Evolutionary conservation across 1,140 invertebrate species (phyloP), one percentile per base, ranked within the genome.

Genomic region (Sinella curviseta): DNA sequence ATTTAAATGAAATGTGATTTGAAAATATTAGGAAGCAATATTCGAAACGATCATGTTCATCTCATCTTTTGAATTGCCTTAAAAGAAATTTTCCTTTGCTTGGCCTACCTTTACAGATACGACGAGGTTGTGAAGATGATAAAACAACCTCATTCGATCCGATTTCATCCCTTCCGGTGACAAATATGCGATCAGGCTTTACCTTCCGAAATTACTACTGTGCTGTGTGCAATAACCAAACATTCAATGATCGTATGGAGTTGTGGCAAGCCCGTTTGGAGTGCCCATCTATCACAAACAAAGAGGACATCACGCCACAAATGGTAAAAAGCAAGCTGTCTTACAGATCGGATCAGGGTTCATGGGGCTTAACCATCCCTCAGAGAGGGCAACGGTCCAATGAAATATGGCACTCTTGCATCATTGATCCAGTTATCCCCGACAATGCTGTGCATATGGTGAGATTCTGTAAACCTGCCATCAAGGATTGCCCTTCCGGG

Each of bases 151-250:
- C 82, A 12, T 48, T 74, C 4, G 89, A 89, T 83, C 89, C 89
- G 14, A 76, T 90, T 70, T 79, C 85, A 0, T 82, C 82, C 14
- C 85, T 88, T 34, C 89, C 89, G 0, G 87, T 89, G 8, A 89
- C 89, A 0, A 86, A 86, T 70, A 82, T 84, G 31, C 65, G 74
- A 16, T 84, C 88, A 0, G 87, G 88, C 1, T 79, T 88, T 35
- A 90, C 89, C 0, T 91, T 90, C 84, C 86, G 86, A 73, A 91
- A 91, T 82, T 84, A 87, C 28, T 89, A 87, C 85, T 91, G 90
- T 82, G 89, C 90, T 0, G 76, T 88, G 3, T 91, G 90, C 82
- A 88, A 91, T 84, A 84, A 85, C 57, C 80, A 83, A 48, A 80
- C 78, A 0, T 81, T 80, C 54, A 80, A 26, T 36, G 80, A 82